Conservation (phyloP, 64 coral and sea anemone species). For the Montipora cactus region DNA sequence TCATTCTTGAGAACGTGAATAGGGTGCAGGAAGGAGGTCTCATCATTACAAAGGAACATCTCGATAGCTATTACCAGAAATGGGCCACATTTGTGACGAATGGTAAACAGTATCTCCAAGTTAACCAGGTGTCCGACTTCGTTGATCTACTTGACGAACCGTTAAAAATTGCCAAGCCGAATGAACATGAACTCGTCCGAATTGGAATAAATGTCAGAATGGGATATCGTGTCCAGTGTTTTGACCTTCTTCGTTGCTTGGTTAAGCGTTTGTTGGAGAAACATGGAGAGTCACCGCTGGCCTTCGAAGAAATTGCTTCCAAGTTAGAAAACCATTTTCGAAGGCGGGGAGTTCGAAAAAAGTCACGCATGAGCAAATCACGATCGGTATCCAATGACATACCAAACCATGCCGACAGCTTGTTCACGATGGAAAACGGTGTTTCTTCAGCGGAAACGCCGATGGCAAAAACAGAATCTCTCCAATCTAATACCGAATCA, state of each 20-base stretch:
- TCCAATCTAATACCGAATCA: neutral
- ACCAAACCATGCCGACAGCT: neutral
- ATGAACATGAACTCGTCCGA: slow-evolving; percentile 56
- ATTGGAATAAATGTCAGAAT: slow-evolving; percentile 71
- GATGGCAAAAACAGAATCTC: neutral
- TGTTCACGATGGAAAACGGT: neutral
- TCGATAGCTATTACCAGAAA: slow-evolving; percentile 84
- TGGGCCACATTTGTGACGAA: slow-evolving; percentile 69
- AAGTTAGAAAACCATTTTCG: slow-evolving; percentile 50
- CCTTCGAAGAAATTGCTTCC: slow-evolving; percentile 50
- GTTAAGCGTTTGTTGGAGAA: slow-evolving; percentile 37
- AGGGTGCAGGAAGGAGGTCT: slow-evolving; percentile 66
- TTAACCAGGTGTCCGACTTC: slow-evolving; percentile 71
- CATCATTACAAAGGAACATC: slow-evolving; percentile 77
- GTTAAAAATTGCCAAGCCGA: slow-evolving; percentile 66
- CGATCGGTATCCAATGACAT: slow-evolving; percentile 28
- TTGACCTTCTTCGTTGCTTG: slow-evolving; percentile 68
- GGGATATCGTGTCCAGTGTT: slow-evolving; percentile 66
- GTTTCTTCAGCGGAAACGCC: too few species aligned
- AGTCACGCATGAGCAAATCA: slow-evolving; percentile 16
- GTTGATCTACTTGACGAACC: slow-evolving; percentile 75
- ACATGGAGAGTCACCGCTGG: slow-evolving; percentile 22
- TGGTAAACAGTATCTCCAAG: slow-evolving; percentile 71
- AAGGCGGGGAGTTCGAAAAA: slow-evolving; percentile 32
- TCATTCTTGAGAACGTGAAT: slow-evolving; percentile 82